These are phyloP conservation scores for Pangasius sanitwongsei DNA, from an alignment of 2,797 vertebrate genomes.

Conservation along the genomic window DNA sequence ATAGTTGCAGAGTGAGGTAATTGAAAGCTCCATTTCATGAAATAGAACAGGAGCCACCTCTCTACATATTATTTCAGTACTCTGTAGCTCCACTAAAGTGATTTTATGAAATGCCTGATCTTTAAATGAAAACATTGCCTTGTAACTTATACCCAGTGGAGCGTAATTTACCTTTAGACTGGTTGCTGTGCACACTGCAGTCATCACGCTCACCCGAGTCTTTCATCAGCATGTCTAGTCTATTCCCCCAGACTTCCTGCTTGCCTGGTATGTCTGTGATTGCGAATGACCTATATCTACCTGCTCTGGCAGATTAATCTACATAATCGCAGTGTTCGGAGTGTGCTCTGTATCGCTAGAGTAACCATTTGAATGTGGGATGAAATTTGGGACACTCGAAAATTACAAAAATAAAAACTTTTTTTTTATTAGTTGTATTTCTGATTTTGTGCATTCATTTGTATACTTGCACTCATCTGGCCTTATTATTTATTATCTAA, in stretches of 20 bases:
- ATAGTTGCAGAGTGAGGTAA: slow-evolving; percentile 9
- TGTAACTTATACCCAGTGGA: not conserved
- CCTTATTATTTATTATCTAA: not conserved
- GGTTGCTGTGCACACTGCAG: slow-evolving; percentile 1
- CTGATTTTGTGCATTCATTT: not conserved
- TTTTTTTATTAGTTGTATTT: not conserved
- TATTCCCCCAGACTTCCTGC: slow-evolving; percentile 15
- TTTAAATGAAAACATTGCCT: slow-evolving; percentile 26
- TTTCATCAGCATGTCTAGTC: slow-evolving; percentile 1
- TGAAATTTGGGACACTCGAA: not conserved
- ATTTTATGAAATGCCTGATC: slow-evolving; percentile 44
- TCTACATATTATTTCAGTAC: not conserved
- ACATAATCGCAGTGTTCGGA: slow-evolving; percentile 25
- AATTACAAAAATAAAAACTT: not conserved
- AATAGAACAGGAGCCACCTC: not conserved
- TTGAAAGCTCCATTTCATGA: slow-evolving; percentile 2
- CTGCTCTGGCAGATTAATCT: slow-evolving; percentile 44
- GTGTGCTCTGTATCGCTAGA: slow-evolving; percentile 15
- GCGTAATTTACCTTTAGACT: not conserved
- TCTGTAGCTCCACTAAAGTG: slow-evolving; percentile 12
- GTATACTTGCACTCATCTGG: not conserved
- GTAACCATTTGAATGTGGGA: not conserved
- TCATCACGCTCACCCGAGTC: slow-evolving; percentile 28
- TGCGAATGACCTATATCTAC: slow-evolving; percentile 69
- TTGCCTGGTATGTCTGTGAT: slow-evolving; percentile 47